phyloP scores from a whole-genome alignment of 2,113 vertebrate genomes.

The Athene noctua region DNA sequence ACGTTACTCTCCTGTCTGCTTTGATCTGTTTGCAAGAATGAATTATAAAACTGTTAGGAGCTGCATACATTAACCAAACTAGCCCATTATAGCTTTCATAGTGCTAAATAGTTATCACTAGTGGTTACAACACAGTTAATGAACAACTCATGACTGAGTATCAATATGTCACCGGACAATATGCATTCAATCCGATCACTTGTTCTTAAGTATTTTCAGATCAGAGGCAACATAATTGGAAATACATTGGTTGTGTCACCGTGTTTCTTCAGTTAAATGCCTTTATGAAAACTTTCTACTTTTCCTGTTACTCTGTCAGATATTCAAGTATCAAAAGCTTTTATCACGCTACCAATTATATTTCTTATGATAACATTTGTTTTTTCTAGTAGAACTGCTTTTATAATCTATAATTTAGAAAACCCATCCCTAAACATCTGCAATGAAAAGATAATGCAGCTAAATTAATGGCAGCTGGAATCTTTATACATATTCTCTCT shows the following conservation, averaged over 20 bases:
- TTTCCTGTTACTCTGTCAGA: neutral
- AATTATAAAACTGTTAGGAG: neutral
- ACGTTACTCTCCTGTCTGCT: neutral
- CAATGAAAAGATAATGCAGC: constrained; percentile 4
- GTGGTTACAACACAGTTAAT: neutral
- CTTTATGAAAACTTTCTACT: neutral
- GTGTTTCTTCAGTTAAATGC: neutral
- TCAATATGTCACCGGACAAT: neutral
- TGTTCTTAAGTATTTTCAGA: neutral
- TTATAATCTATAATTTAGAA: neutral
- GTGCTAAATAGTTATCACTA: neutral
- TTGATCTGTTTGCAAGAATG: neutral
- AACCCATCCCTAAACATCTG: neutral
- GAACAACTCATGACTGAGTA: neutral
- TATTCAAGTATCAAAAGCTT: neutral
- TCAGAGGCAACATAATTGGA: neutral
- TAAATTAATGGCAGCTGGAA: constrained; percentile 29
- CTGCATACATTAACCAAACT: neutral
- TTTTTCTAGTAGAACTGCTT: neutral
- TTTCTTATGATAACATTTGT: neutral
- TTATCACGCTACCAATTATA: neutral
- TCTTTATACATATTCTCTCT: neutral
- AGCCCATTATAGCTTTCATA: neutral
- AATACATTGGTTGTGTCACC: neutral
- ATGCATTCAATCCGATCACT: neutral